Base-by-base conservation (phyloP, 2,113 vertebrate species). In the Damaliscus lunatus region DNA sequence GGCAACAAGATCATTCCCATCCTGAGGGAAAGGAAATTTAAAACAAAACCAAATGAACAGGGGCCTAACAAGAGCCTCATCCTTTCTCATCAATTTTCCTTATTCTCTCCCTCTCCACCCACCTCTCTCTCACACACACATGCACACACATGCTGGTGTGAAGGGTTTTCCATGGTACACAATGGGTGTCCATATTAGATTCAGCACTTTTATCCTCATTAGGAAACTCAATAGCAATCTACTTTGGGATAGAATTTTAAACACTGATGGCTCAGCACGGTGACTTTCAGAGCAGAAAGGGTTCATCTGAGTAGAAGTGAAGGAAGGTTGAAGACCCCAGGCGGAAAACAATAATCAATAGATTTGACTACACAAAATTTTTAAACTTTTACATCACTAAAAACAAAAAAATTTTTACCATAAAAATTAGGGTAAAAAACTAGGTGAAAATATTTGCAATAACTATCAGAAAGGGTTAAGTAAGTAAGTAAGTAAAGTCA, bases 361-460 rank as follows among this genome's bases (percentile, higher is more conserved):
- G 16, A 89, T 78, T 21, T 50, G 48, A 57, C 50, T 50, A 36
- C 27, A 55, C 7, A 82, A 74, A 81, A 33, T 57, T 25, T 40
- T 93, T 55, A 81, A 85, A 82, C 25, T 46, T 94, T 33, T 55
- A 17, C 29, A 87, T 77, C 90, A 10, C 0, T 0, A 93, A 94
- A 97, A 96, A 90, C 60, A 97, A 98, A 97, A 82, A 83, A 5
- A 8, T 0, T 36, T 55, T 33, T 7, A 31, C 59, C 36, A 43
- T 14, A 46, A 95, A 94, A 77, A 31, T n/a, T 8, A n/a, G 36
- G 2, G 6, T 29, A 71, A 59, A 81, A 78, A 87, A 46, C 3
- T 46, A 48, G 21, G n/a, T 91, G 25, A 91, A 97, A 97, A 95
- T 57, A 89, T 43, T 23, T 95, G 12, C 53, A 96, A 16, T 57